Evolutionary conservation across 2,113 vertebrate species (phyloP), one percentile per base, ranked within the genome.

Genomic region (Colossoma macropomum): DNA sequence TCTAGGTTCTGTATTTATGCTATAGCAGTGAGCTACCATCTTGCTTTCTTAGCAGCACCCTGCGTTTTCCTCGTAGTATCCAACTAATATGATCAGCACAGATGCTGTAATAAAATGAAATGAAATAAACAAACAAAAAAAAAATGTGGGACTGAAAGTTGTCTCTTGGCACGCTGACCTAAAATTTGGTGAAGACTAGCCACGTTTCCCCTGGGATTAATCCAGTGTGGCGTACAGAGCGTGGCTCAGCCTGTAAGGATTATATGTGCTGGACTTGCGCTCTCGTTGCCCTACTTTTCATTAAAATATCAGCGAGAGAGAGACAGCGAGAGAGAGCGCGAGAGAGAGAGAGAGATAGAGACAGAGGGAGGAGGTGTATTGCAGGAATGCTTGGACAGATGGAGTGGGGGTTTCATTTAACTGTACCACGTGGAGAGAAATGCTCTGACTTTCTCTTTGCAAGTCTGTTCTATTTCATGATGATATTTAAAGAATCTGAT

Each of bases 261-360:
- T 93, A 93, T 91, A 89, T 89, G 89, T 91, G 88, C 87, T 86
- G 92, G 84, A 87, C 88, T 85, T 89, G 89, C 75, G 54, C 83
- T 80, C 79, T 77, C 65, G 86, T 85, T 93, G 91, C 83, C 92
- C 94, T 93, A 94, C 89, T 93, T 93, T 93, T 90, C 84, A 90
- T 89, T 90, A 83, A 91, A 92, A 92, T 88, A 82, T 89, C 19
- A 60, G 38, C 12, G 25, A 77, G 72, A 52, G 81, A 80, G 59
- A 21, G 62, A 69, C 25, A 79, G 68, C 77, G 1, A 72, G 34
- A 75, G 21, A 59, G 71, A 62, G 48, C 48, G n/a, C 41, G 65
- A 28, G 50, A 25, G 50, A 23, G 34, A 23, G 81, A 86, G 71
- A 82, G 79, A 83, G 59, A 84, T 79, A 80, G 77, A 82, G 65